Percentiles rank a stretch among this genome's conserved stretches.
phyloP scores from a whole-genome alignment of 2,888 invertebrate species.

The Acanthoscelides obtectus region DNA sequence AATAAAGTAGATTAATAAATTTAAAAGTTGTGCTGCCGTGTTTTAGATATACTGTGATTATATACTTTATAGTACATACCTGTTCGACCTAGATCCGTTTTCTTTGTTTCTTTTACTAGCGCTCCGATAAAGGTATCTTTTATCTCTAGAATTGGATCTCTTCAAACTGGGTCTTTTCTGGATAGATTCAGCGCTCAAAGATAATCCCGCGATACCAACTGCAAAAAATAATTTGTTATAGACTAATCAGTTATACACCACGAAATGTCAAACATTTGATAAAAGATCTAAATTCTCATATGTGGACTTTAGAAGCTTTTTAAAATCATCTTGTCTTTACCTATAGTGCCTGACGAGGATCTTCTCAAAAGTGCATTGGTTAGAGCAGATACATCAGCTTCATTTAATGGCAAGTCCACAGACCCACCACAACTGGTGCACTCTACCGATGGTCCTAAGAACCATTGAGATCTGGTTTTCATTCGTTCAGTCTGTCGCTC shows the following conservation, averaged over 20 bases:
- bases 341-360: slow-evolving; percentile 56
- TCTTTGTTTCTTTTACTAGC: slow-evolving; percentile 56
- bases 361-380: slow-evolving; percentile 46
- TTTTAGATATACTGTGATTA: no score
- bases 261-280: slow-evolving; percentile 4
- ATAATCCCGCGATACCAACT: slow-evolving; percentile 58
- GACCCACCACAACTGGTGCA: slow-evolving; percentile 48
- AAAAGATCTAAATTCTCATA: no score
- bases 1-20: no score
- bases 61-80: slow-evolving; percentile 34
- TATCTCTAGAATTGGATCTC: slow-evolving; percentile 53
- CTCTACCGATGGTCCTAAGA: slow-evolving; percentile 67
- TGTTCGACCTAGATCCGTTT: slow-evolving; percentile 49
- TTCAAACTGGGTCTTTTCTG: slow-evolving; percentile 57
- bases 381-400: slow-evolving; percentile 43
- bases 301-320: no score
- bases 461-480: slow-evolving; percentile 97
- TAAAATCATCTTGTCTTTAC: no score
- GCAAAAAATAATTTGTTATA: slow-evolving; percentile 16
- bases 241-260: neutral
- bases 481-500: slow-evolving; percentile 94
- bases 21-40: no score
- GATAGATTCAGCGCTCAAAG: slow-evolving; percentile 60
- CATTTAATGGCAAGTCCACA: slow-evolving; percentile 46
- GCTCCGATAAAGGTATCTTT: slow-evolving; percentile 51